Evolutionary conservation across 2,888 invertebrate species (phyloP).

Genomic region (Eremobia ochroleuca): DNA sequence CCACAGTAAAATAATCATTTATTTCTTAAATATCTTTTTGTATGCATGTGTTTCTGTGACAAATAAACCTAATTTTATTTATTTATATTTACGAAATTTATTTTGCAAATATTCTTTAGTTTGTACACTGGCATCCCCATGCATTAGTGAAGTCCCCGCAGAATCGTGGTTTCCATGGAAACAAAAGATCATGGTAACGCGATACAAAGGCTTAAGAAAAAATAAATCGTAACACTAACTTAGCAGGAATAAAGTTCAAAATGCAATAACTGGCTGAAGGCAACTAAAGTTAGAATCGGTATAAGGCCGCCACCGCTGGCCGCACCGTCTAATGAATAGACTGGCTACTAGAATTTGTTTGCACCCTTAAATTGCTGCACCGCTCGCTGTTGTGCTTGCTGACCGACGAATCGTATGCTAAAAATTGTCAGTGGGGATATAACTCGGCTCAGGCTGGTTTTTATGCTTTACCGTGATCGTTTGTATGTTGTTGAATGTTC

Average conservation of each 20-base stretch:
- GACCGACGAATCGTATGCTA: background rate
- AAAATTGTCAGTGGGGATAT: background rate
- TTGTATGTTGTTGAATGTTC: background rate
- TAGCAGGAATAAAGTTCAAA: background rate
- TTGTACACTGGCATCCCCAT: background rate
- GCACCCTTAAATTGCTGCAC: too few relatives aligned
- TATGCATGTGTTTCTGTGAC: background rate
- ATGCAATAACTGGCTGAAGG: too few relatives aligned
- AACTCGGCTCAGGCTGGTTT: background rate
- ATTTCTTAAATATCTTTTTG: background rate
- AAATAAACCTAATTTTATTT: background rate
- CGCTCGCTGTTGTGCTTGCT: too few relatives aligned
- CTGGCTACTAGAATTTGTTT: background rate
- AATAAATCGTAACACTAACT: background rate
- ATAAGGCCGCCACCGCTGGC: background rate
- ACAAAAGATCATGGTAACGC: background rate
- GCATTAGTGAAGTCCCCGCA: background rate
- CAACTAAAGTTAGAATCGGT: too few relatives aligned
- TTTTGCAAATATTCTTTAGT: background rate
- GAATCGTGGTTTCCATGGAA: constrained; percentile 6
- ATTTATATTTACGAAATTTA: background rate
- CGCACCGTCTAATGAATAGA: too few relatives aligned
- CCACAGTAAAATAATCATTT: background rate
- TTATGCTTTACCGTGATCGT: background rate
- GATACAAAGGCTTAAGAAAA: background rate